These are phyloP conservation scores for Nasonia vitripennis DNA, from an alignment of 1,140 invertebrate genomes.

Conservation along the genomic window DNA sequence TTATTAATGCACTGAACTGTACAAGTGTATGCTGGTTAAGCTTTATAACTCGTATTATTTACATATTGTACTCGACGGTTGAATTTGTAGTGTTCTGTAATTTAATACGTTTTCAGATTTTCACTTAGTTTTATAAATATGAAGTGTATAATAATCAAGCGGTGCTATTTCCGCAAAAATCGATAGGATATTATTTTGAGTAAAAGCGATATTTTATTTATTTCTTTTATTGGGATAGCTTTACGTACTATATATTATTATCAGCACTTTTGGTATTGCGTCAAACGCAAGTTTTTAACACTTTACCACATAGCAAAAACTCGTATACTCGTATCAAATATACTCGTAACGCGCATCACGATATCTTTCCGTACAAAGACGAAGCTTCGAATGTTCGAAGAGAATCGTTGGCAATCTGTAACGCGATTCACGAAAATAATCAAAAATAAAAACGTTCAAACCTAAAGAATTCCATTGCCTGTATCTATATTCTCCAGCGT, in stretches of 20 bases:
- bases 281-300: background rate
- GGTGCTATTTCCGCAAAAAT: background rate
- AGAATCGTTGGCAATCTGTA: no score
- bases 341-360: background rate
- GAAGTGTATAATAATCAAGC: no score
- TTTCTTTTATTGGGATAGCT: conserved; percentile 1
- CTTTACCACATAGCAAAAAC: background rate
- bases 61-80: background rate
- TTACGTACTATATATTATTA: no score
- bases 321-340: background rate
- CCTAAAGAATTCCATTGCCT: conserved; percentile 34
- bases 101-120: no score
- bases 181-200: no score
- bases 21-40: background rate
- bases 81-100: no score
- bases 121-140: no score
- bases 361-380: background rate
- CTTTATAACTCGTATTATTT: conserved; percentile 31
- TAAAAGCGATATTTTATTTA: no score
- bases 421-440: no score
- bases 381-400: no score
- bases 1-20: conserved; percentile 3
- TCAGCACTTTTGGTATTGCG: background rate
- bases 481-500: no score
- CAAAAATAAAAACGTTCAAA: conserved; percentile 21